Conservation (phyloP, 2,113 vertebrate genomes). For the Rhombomys opimus region DNA sequence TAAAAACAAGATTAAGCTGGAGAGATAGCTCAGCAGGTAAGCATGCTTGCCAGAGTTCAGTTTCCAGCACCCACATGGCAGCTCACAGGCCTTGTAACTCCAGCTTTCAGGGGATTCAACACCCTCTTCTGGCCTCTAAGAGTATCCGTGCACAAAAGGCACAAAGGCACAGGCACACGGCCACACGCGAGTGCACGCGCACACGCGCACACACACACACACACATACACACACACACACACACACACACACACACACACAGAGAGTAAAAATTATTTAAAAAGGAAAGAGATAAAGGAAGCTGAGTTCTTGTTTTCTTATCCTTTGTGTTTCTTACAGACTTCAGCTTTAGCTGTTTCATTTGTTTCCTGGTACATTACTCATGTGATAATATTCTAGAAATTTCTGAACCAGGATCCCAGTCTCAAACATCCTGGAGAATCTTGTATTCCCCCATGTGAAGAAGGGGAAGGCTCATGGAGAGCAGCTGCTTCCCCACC, state of each 20-base stretch:
- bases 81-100: neutral
- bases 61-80: neutral
- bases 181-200: no score
- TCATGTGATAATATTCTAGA: accelerated
- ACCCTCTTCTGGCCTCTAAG: neutral
- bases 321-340: neutral
- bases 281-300: neutral
- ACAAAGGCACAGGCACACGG: no score
- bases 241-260: no score
- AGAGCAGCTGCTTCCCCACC: accelerated
- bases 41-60: neutral
- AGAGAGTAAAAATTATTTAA: neutral
- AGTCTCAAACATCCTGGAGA: neutral
- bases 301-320: neutral
- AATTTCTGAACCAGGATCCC: neutral
- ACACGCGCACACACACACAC: accelerated
- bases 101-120: neutral
- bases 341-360: neutral
- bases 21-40: neutral
- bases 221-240: neutral
- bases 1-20: neutral
- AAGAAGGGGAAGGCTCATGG: neutral
- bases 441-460: neutral
- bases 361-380: neutral
- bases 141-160: no score